Percentiles rank a stretch among this genome's conserved stretches.
Evolutionary conservation across 2,888 invertebrate genomes (phyloP).

Genomic region (Drosophila meridionalis): DNA sequence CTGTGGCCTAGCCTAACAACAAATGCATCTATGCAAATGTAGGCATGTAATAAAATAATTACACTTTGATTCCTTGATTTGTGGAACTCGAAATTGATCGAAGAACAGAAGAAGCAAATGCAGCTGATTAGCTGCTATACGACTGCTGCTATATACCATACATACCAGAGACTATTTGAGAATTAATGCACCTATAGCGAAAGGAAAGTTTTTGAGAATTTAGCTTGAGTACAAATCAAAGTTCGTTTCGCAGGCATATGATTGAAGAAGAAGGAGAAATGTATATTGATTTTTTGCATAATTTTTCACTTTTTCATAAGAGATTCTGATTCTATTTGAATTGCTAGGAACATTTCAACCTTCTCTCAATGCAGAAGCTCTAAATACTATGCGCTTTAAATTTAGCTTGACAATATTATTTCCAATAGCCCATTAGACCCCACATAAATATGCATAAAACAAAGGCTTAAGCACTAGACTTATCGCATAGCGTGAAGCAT

Average conservation of each 20-base stretch:
- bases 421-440: background rate
- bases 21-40: slow-evolving; percentile 69
- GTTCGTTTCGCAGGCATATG: background rate
- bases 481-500: background rate
- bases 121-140: background rate
- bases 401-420: background rate
- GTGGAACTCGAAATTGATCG: slow-evolving; percentile 25
- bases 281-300: too few relatives aligned
- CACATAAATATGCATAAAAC: background rate
- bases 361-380: background rate
- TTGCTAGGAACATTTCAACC: too few relatives aligned
- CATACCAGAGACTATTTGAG: background rate
- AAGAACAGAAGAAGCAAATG: background rate
- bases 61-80: slow-evolving; percentile 45
- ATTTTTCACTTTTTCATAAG: too few relatives aligned
- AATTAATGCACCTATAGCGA: background rate
- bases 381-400: background rate
- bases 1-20: background rate
- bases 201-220: background rate
- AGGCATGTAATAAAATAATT: slow-evolving; percentile 64
- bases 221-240: background rate
- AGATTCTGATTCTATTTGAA: too few relatives aligned
- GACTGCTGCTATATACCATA: background rate
- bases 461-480: background rate
- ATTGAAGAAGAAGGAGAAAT: background rate